phyloP scores from a whole-genome alignment of 2,888 invertebrate genomes.

The Baronia brevicornis region DNA sequence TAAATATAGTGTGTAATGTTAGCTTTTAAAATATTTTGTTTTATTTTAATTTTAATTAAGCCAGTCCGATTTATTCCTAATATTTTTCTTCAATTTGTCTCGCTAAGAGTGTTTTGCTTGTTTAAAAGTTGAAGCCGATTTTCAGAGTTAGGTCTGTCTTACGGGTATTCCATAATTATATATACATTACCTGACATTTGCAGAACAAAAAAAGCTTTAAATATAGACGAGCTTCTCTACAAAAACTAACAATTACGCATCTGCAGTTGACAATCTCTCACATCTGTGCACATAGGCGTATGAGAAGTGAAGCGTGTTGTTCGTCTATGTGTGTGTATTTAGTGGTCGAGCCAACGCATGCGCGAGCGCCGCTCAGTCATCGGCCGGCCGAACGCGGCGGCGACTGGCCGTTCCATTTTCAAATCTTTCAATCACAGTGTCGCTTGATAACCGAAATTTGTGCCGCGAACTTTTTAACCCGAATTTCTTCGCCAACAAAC shows the following conservation, averaged over 20 bases:
- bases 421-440: conserved; percentile 19
- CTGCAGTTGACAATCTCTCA: conserved; percentile 4
- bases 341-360: conserved; percentile 34
- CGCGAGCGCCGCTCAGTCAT: conserved; percentile 31
- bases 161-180: too few species aligned
- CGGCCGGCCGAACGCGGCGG: conserved; percentile 46
- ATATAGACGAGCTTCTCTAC: neutral
- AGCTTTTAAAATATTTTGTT: too few species aligned
- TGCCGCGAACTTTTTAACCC: conserved; percentile 7
- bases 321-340: conserved; percentile 32
- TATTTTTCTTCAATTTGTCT: too few species aligned
- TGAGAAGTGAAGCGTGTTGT: conserved; percentile 5
- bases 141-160: too few species aligned
- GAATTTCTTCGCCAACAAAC: conserved; percentile 2
- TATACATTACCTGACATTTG: too few species aligned
- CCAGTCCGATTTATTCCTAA: too few species aligned
- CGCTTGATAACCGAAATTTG: conserved; percentile 15
- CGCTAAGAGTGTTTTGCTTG: too few species aligned
- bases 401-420: conserved; percentile 40
- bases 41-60: too few species aligned
- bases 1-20: too few species aligned
- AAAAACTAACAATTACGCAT: conserved; percentile 1
- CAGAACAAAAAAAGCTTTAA: neutral
- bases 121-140: too few species aligned
- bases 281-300: conserved; percentile 3